These are phyloP conservation scores for Rhinatrema bivittatum DNA, from an alignment of 2,797 vertebrate species.

Conservation along the genomic window DNA sequence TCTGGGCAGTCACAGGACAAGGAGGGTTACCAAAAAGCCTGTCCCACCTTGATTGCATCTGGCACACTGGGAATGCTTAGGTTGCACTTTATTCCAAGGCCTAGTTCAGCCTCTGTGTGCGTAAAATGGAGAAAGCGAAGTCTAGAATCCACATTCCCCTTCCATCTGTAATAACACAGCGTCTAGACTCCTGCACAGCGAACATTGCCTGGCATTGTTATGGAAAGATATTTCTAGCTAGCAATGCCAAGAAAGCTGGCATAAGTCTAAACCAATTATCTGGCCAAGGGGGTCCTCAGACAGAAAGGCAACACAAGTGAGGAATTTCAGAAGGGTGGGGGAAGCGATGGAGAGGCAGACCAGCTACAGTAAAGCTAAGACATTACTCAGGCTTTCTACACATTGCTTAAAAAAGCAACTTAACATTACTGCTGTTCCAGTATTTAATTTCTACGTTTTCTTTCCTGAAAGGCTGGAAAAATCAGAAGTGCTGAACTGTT, in stretches of 20 bases:
- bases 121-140: background rate
- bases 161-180: conserved; percentile 6
- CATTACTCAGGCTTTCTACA: no score
- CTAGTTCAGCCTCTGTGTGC: background rate
- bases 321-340: background rate
- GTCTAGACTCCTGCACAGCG: background rate
- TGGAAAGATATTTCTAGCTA: background rate
- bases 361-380: no score
- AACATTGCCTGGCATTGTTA: background rate
- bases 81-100: no score
- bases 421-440: no score
- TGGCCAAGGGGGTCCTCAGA: background rate
- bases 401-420: no score
- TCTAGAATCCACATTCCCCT: background rate
- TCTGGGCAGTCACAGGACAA: no score
- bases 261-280: background rate
- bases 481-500: no score
- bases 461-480: no score
- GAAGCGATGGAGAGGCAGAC: background rate
- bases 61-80: background rate
- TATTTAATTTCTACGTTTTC: no score
- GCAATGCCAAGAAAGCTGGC: background rate
- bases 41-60: rapidly evolving
- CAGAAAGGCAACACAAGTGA: background rate
- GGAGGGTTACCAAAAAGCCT: no score